These are phyloP conservation scores for Rhorus exstirpatorius DNA, from an alignment of 2,888 invertebrate genomes.

Conservation along the genomic window DNA sequence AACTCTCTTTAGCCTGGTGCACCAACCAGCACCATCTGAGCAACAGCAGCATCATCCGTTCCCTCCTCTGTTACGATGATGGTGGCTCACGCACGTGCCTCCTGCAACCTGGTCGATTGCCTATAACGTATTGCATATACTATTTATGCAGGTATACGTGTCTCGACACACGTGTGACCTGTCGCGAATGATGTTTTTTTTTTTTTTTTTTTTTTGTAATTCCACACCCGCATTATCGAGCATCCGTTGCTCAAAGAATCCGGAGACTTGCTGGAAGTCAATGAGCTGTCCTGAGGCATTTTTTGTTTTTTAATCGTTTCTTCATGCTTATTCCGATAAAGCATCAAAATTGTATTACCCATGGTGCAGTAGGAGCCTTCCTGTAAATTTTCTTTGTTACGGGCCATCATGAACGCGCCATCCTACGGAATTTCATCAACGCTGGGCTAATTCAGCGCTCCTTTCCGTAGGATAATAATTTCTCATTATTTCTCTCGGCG, in stretches of 20 bases:
- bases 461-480: too few relatives aligned
- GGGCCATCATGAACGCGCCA: too few relatives aligned
- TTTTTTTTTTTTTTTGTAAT: conserved; percentile 8
- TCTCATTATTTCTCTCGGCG: too few relatives aligned
- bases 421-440: too few relatives aligned
- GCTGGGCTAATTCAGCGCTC: too few relatives aligned
- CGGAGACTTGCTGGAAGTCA: neutral
- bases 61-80: conserved; percentile 8
- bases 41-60: conserved; percentile 56
- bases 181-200: conserved; percentile 36
- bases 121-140: conserved; percentile 10
- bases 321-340: neutral
- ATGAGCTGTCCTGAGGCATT: neutral
- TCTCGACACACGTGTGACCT: conserved; percentile 52
- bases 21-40: conserved; percentile 36
- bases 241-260: neutral
- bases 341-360: neutral
- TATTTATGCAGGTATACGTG: conserved; percentile 17
- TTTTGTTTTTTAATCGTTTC: neutral
- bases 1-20: conserved; percentile 52
- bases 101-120: conserved; percentile 52
- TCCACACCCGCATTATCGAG: conserved; percentile 57
- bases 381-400: too few relatives aligned
- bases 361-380: too few relatives aligned
- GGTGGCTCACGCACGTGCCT: conserved; percentile 56